Conservation (phyloP, 2,888 invertebrate species). For the Erynnis tages region DNA sequence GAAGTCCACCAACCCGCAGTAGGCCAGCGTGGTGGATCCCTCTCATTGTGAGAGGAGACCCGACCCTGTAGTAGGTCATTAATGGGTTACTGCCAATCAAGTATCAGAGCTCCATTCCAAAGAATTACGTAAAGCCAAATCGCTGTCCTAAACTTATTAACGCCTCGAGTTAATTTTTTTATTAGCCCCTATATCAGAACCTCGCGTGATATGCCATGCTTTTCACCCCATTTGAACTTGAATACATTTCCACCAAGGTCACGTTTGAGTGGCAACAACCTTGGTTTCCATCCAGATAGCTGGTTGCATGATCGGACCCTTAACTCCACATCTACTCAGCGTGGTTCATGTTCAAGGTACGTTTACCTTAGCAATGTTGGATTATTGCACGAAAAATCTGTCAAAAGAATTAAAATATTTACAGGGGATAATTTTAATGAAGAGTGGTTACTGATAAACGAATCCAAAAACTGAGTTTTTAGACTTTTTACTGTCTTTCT, state of each 20-base stretch:
- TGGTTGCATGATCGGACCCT: constrained; percentile 18
- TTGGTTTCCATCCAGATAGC: constrained; percentile 34
- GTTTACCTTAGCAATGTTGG: constrained; percentile 13
- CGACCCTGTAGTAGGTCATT: no score
- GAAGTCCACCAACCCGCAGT: no score
- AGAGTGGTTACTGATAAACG: no score
- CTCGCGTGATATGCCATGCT: constrained; percentile 49
- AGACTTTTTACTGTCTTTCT: no score
- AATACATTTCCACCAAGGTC: constrained; percentile 43
- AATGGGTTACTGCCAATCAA: no score
- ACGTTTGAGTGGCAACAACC: constrained; percentile 40
- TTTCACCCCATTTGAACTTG: constrained; percentile 37
- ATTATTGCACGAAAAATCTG: neutral
- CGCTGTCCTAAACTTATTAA: no score
- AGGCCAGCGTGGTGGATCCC: no score
- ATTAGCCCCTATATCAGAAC: constrained; percentile 13
- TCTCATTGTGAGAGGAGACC: no score
- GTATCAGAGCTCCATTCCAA: no score
- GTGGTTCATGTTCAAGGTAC: constrained; percentile 15
- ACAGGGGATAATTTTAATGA: neutral
- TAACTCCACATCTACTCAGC: constrained; percentile 15
- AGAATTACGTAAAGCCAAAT: no score
- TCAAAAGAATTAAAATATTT: neutral
- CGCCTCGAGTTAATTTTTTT: neutral
- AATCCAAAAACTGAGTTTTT: neutral